These are phyloP conservation scores for Mesoclemmys tuberculata DNA, from an alignment of 2,113 vertebrate genomes.

Conservation along the genomic window DNA sequence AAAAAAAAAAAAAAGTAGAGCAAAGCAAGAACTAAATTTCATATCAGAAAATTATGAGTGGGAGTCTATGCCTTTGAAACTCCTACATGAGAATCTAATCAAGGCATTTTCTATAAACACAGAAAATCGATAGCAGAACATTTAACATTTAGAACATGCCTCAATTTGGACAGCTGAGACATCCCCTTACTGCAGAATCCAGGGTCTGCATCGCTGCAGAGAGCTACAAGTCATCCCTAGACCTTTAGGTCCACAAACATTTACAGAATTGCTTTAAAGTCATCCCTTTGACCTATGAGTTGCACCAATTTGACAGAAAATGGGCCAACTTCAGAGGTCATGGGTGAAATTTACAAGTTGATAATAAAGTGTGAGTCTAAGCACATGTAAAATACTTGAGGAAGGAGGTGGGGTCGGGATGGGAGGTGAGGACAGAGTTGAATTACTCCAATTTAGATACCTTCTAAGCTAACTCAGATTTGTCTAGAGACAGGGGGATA, in stretches of 20 bases:
- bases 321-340: background rate
- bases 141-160: constrained; percentile 73
- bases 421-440: background rate
- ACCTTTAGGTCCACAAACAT: constrained; percentile 53
- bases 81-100: constrained; percentile 66
- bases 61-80: constrained; percentile 49
- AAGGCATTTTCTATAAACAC: constrained; percentile 71
- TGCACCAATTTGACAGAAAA: background rate
- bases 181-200: constrained; percentile 60
- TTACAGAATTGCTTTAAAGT: constrained; percentile 60
- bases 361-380: background rate
- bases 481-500: background rate
- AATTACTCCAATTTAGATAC: background rate
- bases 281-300: background rate
- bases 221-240: constrained; percentile 65
- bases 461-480: background rate
- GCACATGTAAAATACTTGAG: background rate
- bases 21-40: constrained; percentile 44
- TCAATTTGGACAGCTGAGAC: constrained; percentile 70
- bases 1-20: constrained; percentile 45
- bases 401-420: background rate
- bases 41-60: background rate
- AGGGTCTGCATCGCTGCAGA: constrained; percentile 58
- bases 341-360: background rate
- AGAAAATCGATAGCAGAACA: constrained; percentile 64